phyloP scores from a whole-genome alignment of 2,797 vertebrate genomes.

The Dryobates pubescens region DNA sequence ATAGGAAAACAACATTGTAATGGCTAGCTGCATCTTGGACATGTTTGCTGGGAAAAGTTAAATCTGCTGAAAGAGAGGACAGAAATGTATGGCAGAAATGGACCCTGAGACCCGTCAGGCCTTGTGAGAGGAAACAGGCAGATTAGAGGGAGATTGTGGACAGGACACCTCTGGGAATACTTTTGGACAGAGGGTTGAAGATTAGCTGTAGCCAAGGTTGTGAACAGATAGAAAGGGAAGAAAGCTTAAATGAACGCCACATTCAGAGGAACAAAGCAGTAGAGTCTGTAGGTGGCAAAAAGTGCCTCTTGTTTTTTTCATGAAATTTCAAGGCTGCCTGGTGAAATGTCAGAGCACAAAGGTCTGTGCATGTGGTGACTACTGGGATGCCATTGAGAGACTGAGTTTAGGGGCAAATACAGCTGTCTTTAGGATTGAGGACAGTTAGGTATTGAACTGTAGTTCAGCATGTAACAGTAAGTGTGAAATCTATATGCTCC shows the following conservation, averaged over 20 bases:
- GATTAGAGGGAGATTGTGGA: neutral
- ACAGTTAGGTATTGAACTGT: neutral
- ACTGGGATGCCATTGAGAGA: neutral
- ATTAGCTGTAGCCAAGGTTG: neutral
- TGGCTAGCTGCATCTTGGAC: neutral
- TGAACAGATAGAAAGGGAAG: neutral
- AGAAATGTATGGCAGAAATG: neutral
- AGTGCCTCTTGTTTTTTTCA: neutral
- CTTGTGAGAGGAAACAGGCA: neutral
- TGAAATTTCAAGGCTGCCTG: neutral
- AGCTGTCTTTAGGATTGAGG: neutral
- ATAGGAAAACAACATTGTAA: neutral
- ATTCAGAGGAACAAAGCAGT: neutral
- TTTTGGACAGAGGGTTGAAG: neutral
- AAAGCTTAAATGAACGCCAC: neutral
- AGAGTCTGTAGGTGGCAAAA: conserved; percentile 46
- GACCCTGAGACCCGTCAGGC: neutral
- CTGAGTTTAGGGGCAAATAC: neutral
- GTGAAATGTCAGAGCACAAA: neutral
- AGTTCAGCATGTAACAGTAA: neutral
- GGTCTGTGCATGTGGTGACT: neutral
- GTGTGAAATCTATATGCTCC: neutral
- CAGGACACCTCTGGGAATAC: neutral
- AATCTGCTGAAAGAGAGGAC: neutral
- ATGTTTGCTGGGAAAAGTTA: neutral